Evolutionary conservation across 2,797 vertebrate species (phyloP).

Genomic region (Tachyglossus aculeatus): DNA sequence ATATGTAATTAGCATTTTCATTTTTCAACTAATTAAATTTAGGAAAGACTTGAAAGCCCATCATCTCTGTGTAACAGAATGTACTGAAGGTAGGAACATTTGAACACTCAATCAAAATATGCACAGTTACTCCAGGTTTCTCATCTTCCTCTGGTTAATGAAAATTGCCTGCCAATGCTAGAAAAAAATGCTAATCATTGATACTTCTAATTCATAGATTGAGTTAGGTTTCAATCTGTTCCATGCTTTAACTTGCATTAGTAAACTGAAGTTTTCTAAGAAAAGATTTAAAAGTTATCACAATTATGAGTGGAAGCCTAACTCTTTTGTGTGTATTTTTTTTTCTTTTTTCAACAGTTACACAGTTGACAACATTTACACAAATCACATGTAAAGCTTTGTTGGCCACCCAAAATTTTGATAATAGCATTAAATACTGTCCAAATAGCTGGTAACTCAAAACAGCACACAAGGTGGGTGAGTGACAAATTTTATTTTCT

Average conservation of each 20-base stretch:
- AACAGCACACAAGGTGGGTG: too few species aligned
- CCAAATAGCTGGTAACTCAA: too few species aligned
- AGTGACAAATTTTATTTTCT: too few species aligned
- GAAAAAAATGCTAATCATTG: background rate
- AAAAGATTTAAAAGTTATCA: background rate
- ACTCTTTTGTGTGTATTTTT: too few species aligned
- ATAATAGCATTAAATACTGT: too few species aligned
- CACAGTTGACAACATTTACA: too few species aligned
- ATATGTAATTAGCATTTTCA: constrained; percentile 45
- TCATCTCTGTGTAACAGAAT: constrained; percentile 2
- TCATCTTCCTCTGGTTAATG: constrained; percentile 8
- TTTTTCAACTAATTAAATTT: constrained; percentile 46
- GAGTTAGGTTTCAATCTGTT: background rate
- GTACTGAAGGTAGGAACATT: constrained; percentile 10
- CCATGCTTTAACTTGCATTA: constrained; percentile 16
- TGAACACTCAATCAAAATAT: constrained; percentile 22
- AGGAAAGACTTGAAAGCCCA: constrained; percentile 12
- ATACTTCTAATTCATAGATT: constrained; percentile 4
- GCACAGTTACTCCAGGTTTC: background rate
- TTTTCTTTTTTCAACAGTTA: too few species aligned
- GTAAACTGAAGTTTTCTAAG: constrained; percentile 12
- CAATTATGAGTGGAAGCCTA: too few species aligned
- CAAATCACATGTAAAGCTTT: too few species aligned
- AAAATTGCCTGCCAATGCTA: background rate
- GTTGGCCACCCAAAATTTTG: too few species aligned